phyloP scores from a whole-genome alignment of 2,797 vertebrate species.

The Rhabdophis nuchalis region DNA sequence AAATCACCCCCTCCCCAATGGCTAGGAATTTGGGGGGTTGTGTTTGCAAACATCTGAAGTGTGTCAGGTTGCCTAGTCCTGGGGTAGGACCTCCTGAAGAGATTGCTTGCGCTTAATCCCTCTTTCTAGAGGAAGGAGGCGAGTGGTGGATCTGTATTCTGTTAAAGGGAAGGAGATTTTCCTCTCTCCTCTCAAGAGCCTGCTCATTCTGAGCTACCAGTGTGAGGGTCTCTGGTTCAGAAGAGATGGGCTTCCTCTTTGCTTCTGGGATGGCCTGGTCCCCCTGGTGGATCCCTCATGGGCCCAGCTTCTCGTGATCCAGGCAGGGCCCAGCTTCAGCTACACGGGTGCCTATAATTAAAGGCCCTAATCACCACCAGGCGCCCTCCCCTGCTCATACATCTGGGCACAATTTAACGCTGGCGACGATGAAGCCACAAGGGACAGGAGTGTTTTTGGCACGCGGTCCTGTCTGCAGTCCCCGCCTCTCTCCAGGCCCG shows the following conservation, averaged over 20 bases:
- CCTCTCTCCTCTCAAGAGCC: neutral
- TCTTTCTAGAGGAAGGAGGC: neutral
- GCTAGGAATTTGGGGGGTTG: neutral
- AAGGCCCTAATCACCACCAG: slow-evolving; percentile 47
- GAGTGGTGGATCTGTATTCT: neutral
- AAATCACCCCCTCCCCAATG: neutral
- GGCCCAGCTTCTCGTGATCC: neutral
- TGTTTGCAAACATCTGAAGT: neutral
- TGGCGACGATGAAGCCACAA: slow-evolving; percentile 17
- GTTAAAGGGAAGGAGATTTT: too few relatives aligned
- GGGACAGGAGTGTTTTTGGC: slow-evolving; percentile 43
- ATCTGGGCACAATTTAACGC: slow-evolving; percentile 51
- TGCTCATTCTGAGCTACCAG: neutral
- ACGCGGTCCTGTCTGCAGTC: slow-evolving; percentile 13
- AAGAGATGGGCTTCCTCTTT: neutral
- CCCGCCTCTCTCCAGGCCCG: neutral
- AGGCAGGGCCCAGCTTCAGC: neutral
- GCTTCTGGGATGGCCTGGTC: slow-evolving; percentile 25
- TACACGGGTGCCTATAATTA: slow-evolving; percentile 17
- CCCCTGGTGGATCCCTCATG: neutral
- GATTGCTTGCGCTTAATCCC: neutral
- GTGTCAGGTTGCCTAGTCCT: neutral
- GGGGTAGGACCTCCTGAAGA: neutral
- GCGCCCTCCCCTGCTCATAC: slow-evolving; percentile 16
- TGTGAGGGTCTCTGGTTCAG: neutral